phyloP scores from a whole-genome alignment of 1,140 invertebrate genomes.

The Formica selysi region DNA sequence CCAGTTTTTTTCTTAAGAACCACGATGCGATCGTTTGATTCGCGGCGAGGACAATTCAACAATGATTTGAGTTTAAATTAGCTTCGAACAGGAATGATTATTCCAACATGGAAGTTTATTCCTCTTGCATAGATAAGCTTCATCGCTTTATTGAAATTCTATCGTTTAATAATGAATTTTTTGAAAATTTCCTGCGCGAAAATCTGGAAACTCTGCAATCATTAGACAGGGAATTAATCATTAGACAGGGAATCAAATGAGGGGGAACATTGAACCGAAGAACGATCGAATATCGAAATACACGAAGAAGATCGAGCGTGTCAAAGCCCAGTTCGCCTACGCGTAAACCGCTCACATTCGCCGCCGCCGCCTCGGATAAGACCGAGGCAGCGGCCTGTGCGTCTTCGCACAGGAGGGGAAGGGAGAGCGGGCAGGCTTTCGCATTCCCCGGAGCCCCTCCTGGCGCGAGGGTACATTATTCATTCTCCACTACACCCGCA shows the following conservation, averaged over 20 bases:
- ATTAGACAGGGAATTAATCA: neutral
- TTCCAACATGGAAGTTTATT: neutral
- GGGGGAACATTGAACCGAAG: neutral
- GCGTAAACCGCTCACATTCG: constrained; percentile 52
- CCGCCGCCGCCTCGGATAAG: constrained; percentile 68
- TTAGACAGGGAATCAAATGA: neutral
- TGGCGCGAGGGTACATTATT: constrained; percentile 76
- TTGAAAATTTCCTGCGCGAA: neutral
- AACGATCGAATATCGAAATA: neutral
- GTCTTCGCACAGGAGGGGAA: constrained; percentile 58
- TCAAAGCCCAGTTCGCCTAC: constrained; percentile 54
- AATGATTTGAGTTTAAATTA: neutral
- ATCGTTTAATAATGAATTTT: neutral
- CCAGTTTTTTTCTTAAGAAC: neutral
- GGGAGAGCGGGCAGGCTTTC: constrained; percentile 58
- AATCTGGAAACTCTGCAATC: neutral
- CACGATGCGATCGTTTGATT: too few relatives aligned
- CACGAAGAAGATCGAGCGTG: neutral
- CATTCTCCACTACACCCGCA: constrained; percentile 74
- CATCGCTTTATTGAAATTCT: neutral
- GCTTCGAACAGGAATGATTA: neutral
- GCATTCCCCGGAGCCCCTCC: constrained; percentile 73
- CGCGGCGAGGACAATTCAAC: neutral
- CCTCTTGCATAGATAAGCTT: neutral
- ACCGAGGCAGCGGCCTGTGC: constrained; percentile 23